Percentiles rank a stretch among this genome's conserved stretches.
phyloP scores from a whole-genome alignment of 2,797 vertebrate genomes.

The Syngnathus rostellatus region DNA sequence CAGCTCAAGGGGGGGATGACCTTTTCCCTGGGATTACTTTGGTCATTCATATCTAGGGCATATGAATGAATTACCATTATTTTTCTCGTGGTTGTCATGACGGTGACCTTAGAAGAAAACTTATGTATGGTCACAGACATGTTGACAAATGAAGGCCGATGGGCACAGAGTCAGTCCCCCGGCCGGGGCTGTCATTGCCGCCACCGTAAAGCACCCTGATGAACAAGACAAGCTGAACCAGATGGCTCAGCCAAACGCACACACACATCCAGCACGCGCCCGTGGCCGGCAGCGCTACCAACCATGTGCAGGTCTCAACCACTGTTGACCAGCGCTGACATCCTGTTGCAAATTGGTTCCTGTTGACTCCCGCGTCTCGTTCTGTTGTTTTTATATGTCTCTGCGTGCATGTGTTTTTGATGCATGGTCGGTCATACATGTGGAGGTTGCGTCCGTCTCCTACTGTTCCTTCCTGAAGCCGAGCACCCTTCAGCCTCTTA shows the following conservation, averaged over 20 bases:
- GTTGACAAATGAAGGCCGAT: constrained; percentile 5
- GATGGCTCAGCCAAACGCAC: constrained; percentile 45
- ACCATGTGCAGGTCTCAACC: constrained; percentile 18
- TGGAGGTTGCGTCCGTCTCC: constrained; percentile 35
- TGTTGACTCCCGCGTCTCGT: constrained; percentile 46
- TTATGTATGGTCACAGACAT: too few relatives aligned
- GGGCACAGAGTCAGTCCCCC: constrained; percentile 19
- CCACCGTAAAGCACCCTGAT: constrained; percentile 49
- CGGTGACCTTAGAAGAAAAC: too few relatives aligned
- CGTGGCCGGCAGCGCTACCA: constrained; percentile 38
- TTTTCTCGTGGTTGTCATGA: too few relatives aligned
- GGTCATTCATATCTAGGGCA: constrained; percentile 21
- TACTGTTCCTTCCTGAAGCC: constrained; percentile 47
- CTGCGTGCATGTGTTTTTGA: constrained; percentile 12
- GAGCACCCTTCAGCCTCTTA: constrained; percentile 40
- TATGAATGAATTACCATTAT: too few relatives aligned
- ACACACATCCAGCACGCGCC: constrained; percentile 53
- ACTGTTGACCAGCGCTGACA: constrained; percentile 32
- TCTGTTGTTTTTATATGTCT: constrained; percentile 24
- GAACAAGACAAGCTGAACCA: constrained; percentile 60
- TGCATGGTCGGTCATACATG: constrained; percentile 1
- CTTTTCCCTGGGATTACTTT: constrained; percentile 14
- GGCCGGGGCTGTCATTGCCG: constrained; percentile 40
- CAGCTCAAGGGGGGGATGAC: constrained; percentile 24
- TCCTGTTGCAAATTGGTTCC: constrained; percentile 62